These are phyloP conservation scores for Paraescarpia echinospica DNA, from an alignment of 1,140 invertebrate species.

Conservation along the genomic window DNA sequence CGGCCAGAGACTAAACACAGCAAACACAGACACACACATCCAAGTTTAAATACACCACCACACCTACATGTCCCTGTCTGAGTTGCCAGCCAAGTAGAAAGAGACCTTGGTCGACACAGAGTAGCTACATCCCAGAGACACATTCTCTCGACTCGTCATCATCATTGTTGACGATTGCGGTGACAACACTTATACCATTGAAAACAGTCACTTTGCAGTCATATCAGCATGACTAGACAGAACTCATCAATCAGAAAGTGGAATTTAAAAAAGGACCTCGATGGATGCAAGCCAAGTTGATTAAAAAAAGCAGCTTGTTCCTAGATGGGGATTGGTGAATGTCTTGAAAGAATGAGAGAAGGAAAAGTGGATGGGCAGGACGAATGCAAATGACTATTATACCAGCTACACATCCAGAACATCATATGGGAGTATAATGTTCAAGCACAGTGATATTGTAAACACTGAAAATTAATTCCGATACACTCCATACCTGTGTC, in stretches of 20 bases:
- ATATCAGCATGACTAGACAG: background rate
- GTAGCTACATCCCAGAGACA: background rate
- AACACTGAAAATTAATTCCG: background rate
- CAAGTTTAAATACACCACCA: background rate
- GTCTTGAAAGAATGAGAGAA: background rate
- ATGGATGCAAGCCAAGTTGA: background rate
- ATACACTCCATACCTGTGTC: background rate
- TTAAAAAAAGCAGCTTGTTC: background rate
- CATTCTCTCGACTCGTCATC: background rate
- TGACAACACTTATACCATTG: background rate
- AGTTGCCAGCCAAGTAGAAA: background rate
- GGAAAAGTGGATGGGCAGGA: background rate
- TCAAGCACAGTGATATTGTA: background rate
- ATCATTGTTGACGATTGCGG: background rate
- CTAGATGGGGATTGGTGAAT: background rate
- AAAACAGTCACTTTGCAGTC: slow-evolving; percentile 1
- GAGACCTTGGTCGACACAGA: background rate
- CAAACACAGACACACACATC: background rate
- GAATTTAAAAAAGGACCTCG: background rate
- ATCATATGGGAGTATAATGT: background rate
- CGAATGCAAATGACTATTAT: background rate
- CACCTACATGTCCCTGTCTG: background rate
- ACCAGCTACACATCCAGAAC: background rate
- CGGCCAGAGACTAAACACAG: background rate
- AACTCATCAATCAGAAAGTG: background rate